A percentile compares a stretch with the other conserved stretches of the same genome.
These are phyloP conservation scores for Eugnorisma glareosa DNA, from an alignment of 2,888 invertebrate species.

Conservation along the genomic window DNA sequence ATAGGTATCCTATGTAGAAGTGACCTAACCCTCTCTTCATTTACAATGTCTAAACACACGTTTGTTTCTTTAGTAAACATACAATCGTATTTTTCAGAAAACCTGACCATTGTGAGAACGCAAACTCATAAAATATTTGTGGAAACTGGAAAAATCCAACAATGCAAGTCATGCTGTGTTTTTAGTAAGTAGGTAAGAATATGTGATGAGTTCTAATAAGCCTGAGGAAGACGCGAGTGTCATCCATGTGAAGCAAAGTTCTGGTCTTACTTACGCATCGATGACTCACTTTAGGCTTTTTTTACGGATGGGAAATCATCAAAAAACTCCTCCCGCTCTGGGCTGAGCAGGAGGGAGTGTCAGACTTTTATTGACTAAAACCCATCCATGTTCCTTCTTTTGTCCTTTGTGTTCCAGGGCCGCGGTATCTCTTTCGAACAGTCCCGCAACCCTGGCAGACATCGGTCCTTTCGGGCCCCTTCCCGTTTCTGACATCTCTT, in stretches of 20 bases:
- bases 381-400: too few relatives aligned
- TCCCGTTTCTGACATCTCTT: too few relatives aligned
- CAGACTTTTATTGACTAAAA: too few relatives aligned
- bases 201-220: conserved; percentile 9
- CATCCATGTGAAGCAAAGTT: background rate
- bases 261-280: background rate
- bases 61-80: background rate
- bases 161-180: background rate
- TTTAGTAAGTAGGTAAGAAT: background rate
- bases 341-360: too few relatives aligned
- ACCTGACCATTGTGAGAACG: background rate
- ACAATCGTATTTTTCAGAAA: conserved; percentile 15
- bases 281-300: conserved; percentile 22
- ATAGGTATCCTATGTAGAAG: background rate
- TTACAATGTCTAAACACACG: background rate
- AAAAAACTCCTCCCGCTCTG: too few relatives aligned
- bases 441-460: too few relatives aligned
- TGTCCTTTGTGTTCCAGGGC: too few relatives aligned
- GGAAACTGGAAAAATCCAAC: conserved; percentile 16
- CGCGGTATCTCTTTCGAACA: too few relatives aligned
- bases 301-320: too few relatives aligned
- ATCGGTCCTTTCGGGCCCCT: too few relatives aligned
- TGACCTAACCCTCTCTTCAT: background rate
- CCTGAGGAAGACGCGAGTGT: background rate
- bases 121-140: background rate